Conservation (phyloP, 2,113 vertebrate genomes). For the Jaculus jaculus region DNA sequence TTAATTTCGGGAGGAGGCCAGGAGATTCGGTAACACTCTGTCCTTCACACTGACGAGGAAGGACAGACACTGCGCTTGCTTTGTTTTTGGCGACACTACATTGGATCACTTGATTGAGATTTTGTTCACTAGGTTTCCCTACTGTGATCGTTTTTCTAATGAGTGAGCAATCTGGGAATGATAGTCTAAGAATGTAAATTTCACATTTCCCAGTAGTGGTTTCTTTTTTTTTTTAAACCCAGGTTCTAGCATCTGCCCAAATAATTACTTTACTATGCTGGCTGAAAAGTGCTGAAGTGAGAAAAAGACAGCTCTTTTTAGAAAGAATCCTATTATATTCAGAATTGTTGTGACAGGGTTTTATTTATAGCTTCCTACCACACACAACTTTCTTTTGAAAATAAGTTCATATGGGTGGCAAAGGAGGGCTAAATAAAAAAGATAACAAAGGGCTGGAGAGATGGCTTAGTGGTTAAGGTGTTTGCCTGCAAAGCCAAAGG, state of each 20-base stretch:
- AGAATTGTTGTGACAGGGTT: not conserved
- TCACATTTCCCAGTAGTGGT: not conserved
- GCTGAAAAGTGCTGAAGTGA: not conserved
- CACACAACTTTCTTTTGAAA: not conserved
- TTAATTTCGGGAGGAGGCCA: not conserved
- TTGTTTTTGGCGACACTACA: not conserved
- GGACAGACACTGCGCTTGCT: not conserved
- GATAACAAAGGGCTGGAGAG: too few species aligned
- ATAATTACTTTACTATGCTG: not conserved
- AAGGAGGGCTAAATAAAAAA: too few species aligned
- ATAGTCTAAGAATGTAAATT: not conserved
- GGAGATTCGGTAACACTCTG: not conserved
- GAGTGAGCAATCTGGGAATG: not conserved
- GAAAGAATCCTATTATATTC: not conserved
- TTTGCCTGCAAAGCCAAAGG: too few species aligned
- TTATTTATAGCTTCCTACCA: not conserved
- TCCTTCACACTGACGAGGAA: not conserved
- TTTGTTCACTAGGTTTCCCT: not conserved
- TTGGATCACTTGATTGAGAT: not conserved
- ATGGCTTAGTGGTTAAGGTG: too few species aligned
- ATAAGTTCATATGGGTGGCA: too few species aligned
- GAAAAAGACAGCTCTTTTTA: constrained; percentile 10
- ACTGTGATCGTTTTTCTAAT: not conserved
- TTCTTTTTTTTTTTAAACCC: too few species aligned
- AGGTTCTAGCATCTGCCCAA: not conserved